Percentiles rank a stretch among this genome's conserved stretches.
Evolutionary conservation across 2,113 vertebrate genomes (phyloP).

Genomic region (human (Homo sapiens)): GRCh38 chr21:37347001-37347500

Average conservation of each 20-base stretch:
- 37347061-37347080: fast-evolving
- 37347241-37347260: slow-evolving; percentile 25
- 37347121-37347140: not conserved
- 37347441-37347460: not conserved
- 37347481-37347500: not conserved
- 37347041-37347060: too few species aligned
- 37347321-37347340: not conserved
- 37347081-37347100: not conserved
- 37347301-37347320: not conserved
- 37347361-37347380: not conserved
- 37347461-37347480: not conserved
- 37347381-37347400: not conserved
- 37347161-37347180: not conserved
- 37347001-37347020: not conserved
- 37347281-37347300: not conserved
- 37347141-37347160: not conserved
- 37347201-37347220: not conserved
- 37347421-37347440: not conserved
- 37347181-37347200: slow-evolving; percentile 34
- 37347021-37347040: fast-evolving
- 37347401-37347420: not conserved
- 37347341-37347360: not conserved
- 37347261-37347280: not conserved
- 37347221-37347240: slow-evolving; percentile 33
- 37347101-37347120: too few species aligned